phyloP scores from a whole-genome alignment of 2,797 vertebrate genomes.

The Crocodylus rhombifer region DNA sequence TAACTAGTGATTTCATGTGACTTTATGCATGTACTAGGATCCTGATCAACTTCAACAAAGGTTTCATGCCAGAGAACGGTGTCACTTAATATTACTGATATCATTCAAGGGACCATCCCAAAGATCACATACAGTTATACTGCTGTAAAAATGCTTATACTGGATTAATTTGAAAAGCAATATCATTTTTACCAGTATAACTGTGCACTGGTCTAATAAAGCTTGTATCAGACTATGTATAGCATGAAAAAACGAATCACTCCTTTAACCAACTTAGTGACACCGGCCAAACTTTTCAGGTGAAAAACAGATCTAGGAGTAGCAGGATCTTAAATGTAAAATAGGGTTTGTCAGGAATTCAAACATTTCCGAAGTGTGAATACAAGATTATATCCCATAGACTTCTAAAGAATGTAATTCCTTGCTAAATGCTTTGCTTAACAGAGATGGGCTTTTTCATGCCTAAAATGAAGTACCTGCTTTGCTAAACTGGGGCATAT shows the following conservation, averaged over 20 bases:
- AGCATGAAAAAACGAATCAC: background rate
- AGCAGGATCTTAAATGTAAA: background rate
- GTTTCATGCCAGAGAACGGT: background rate
- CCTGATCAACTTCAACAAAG: background rate
- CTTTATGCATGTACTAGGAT: background rate
- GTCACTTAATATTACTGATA: background rate
- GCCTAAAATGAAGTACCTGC: slow-evolving; percentile 41
- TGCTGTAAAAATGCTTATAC: background rate
- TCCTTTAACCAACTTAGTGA: background rate
- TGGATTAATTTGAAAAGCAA: background rate
- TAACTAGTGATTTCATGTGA: background rate
- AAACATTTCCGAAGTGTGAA: background rate
- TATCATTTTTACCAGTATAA: background rate
- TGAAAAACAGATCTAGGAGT: background rate
- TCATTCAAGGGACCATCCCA: background rate
- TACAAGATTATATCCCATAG: background rate
- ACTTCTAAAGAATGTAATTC: background rate
- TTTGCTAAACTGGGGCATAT: slow-evolving; percentile 38
- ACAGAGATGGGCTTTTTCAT: slow-evolving; percentile 37
- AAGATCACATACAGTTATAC: background rate
- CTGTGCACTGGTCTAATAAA: background rate
- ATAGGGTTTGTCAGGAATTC: slow-evolving; percentile 5
- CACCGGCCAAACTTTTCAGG: background rate
- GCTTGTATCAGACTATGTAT: background rate
- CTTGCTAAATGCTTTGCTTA: slow-evolving; percentile 18